Percentiles rank a stretch among this genome's conserved stretches.
Evolutionary conservation across 1,140 invertebrate species (phyloP).

Genomic region (Atta cephalotes): DNA sequence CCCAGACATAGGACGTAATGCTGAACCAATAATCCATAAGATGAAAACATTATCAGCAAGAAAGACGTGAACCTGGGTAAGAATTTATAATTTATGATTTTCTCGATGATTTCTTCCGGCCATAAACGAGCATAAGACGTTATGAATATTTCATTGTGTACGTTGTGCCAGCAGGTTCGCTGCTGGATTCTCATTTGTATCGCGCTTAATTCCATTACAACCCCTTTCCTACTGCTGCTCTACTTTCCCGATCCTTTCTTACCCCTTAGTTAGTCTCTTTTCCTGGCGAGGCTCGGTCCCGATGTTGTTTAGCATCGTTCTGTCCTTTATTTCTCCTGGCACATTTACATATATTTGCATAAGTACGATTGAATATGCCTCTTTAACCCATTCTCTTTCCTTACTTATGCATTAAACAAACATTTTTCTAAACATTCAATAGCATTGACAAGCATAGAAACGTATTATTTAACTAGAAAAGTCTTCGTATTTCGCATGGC

Average conservation of each 20-base stretch:
- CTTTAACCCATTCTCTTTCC: conserved; percentile 31
- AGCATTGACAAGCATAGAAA: background rate
- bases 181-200: conserved; percentile 75
- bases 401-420: conserved; percentile 13
- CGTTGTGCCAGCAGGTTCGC: conserved; percentile 67
- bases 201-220: conserved; percentile 79
- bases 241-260: background rate
- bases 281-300: background rate
- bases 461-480: conserved; percentile 10
- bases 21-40: conserved; percentile 22
- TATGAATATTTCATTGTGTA: conserved; percentile 82
- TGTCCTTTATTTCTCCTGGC: conserved; percentile 33
- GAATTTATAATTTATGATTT: conserved; percentile 78
- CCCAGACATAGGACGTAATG: background rate
- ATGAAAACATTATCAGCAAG: conserved; percentile 27
- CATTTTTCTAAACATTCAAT: conserved; percentile 23
- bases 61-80: background rate
- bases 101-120: conserved; percentile 75
- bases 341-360: conserved; percentile 80
- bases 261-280: background rate
- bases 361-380: conserved; percentile 70
- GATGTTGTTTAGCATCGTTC: conserved; percentile 63
- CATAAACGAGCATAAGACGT: conserved; percentile 73
- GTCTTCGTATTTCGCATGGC: background rate
- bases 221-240: conserved; percentile 42